These are phyloP conservation scores for Octodon degus DNA, from an alignment of 2,113 vertebrate species.

Conservation along the genomic window DNA sequence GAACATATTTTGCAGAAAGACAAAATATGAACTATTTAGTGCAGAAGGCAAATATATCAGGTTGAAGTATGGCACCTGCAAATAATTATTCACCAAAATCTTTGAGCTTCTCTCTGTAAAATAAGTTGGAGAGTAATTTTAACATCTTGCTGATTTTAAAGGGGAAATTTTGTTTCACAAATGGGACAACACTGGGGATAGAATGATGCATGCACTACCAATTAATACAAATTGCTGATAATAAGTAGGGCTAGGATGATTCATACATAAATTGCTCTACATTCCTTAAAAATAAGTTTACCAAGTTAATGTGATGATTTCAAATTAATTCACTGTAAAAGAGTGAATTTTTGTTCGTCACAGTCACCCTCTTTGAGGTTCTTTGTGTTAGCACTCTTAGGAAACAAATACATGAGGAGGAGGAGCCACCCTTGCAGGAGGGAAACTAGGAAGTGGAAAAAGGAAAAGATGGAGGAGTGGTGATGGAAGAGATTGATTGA, in stretches of 20 bases:
- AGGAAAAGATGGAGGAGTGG: rapidly evolving
- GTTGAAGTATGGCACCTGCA: too few species aligned
- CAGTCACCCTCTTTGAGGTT: too few species aligned
- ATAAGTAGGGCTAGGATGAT: not conserved
- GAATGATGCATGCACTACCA: not conserved
- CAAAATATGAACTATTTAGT: too few species aligned
- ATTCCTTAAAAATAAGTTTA: not conserved
- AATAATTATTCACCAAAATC: too few species aligned
- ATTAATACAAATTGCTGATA: not conserved
- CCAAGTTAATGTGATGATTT: not conserved
- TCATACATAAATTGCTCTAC: not conserved
- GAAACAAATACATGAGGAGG: not conserved
- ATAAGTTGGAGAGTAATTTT: too few species aligned
- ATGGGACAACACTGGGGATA: not conserved
- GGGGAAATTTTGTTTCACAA: not conserved
- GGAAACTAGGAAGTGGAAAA: not conserved
- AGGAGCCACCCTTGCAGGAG: not conserved
- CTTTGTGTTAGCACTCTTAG: too few species aligned
- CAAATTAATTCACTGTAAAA: not conserved
- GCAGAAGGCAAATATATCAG: too few species aligned
- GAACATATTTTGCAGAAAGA: too few species aligned
- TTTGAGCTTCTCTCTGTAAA: too few species aligned
- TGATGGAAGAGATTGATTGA: too few species aligned
- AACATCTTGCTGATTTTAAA: not conserved
- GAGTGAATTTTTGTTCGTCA: too few species aligned